Base-by-base conservation (phyloP, 2,113 vertebrate genomes). In the Daubentonia madagascariensis region DNA sequence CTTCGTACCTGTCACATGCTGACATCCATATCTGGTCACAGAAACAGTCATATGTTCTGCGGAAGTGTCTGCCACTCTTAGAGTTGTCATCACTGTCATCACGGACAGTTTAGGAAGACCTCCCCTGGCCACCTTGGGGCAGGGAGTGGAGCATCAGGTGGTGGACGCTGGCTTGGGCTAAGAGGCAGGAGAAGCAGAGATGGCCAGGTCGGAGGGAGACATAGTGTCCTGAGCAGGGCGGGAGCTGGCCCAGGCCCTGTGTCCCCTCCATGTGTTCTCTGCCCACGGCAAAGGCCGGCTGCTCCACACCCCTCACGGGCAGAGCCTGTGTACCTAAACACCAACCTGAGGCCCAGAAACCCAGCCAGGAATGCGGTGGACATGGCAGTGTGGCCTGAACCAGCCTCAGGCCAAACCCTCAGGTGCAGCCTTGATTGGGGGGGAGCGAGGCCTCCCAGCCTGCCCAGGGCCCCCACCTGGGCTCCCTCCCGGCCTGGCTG, bases 1-100 rank as follows among this genome's bases (percentile, higher is more conserved):
- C 18, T 17, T 2, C 14, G n/a, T 3, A 1, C 67, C 72, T 2
- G 3, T 12, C n/a, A 0, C 0, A 0, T 2, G 1, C 32, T 9
- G 17, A 30, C 45, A 2, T 50, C 28, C 16, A 0, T 13, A 48
- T 37, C 50, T 14, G 14, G 68, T 35, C 43, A 4, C 6, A 10
- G 50, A 20, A 20, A 20, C 54, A 57, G 54, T 22, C 54, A 57
- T 7, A 8, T 1, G 45, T 12, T 10, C 30, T n/a, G 1, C 11
- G 3, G 32, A 5, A 2, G 9, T 2, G 0, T 43, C 17, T 22
- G 25, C 28, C 9, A 0, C 22, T 10, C 5, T 78, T 43, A 10
- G 0, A 1, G 1, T 30, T 23, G 3, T 16, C 37, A 2, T 14
- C 1, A 0, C 13, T 1, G 0, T n/a, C 85, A 30, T 18, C 50